phyloP scores from a whole-genome alignment of 2,888 invertebrate genomes.

The Ashinkailepas kermadecensis region DNA sequence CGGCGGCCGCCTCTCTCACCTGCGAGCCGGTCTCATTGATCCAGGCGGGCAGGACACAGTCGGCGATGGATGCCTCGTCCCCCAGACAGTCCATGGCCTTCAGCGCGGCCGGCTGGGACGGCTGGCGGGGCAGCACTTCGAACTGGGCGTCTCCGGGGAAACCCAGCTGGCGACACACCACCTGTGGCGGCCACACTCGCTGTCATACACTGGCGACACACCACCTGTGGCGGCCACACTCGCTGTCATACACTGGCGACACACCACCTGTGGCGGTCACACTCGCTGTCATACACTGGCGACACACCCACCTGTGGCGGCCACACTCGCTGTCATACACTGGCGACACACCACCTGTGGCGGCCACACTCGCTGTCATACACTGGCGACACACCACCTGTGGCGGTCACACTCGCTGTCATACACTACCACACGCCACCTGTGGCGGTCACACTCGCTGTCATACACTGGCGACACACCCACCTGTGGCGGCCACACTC shows the following conservation, averaged over 20 bases:
- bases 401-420: too few species aligned
- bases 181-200: not conserved
- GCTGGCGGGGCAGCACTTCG: not conserved
- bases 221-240: too few species aligned
- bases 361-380: too few species aligned
- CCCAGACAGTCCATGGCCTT: slow-evolving; percentile 19
- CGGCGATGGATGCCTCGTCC: not conserved
- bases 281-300: not conserved
- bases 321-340: not conserved
- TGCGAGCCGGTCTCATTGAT: not conserved
- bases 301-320: not conserved
- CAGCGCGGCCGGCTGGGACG: not conserved
- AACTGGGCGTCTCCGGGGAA: not conserved
- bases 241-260: too few species aligned
- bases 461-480: not conserved
- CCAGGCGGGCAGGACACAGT: slow-evolving; percentile 11
- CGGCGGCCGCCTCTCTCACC: not conserved
- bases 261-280: too few species aligned
- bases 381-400: slow-evolving; percentile 1
- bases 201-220: too few species aligned
- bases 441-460: too few species aligned
- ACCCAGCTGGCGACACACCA: slow-evolving; percentile 5
- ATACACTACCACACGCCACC: too few species aligned
- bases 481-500: not conserved
- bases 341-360: too few species aligned